Evolutionary conservation across 2,113 vertebrate species (phyloP).

Genomic region (Nematolebias whitei): DNA sequence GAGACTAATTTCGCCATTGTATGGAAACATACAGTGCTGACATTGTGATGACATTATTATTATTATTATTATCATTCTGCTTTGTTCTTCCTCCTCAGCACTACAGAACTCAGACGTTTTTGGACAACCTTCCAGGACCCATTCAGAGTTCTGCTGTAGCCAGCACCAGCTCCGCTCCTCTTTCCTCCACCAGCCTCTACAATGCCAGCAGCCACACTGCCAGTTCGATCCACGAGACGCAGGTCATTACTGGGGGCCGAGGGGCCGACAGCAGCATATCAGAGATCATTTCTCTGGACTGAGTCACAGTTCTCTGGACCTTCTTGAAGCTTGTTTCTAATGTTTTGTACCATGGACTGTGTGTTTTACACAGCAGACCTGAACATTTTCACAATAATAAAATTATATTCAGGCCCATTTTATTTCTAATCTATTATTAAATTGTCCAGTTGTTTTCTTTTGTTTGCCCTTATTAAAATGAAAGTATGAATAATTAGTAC

Average conservation of each 20-base stretch:
- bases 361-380: not conserved
- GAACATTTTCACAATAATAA: not conserved
- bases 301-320: conserved; percentile 29
- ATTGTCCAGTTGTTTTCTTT: not conserved
- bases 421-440: not conserved
- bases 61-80: not conserved
- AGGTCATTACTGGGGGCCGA: conserved; percentile 82
- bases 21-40: too few relatives aligned
- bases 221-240: conserved; percentile 83
- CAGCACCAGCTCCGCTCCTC: conserved; percentile 82
- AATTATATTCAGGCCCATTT: not conserved
- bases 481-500: not conserved
- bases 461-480: not conserved
- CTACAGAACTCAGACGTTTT: conserved; percentile 95
- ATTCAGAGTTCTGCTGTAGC: conserved; percentile 82
- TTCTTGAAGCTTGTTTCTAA: not conserved
- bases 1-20: too few relatives aligned
- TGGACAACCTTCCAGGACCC: conserved; percentile 92
- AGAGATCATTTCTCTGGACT: conserved; percentile 95
- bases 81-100: conserved; percentile 74
- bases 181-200: conserved; percentile 84
- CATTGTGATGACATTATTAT: too few relatives aligned
- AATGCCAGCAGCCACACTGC: conserved; percentile 76
- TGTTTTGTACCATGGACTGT: not conserved
- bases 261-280: conserved; percentile 75